Evolutionary conservation across 2,888 invertebrate species (phyloP).

Genomic region (Lacanobia wlatinum): DNA sequence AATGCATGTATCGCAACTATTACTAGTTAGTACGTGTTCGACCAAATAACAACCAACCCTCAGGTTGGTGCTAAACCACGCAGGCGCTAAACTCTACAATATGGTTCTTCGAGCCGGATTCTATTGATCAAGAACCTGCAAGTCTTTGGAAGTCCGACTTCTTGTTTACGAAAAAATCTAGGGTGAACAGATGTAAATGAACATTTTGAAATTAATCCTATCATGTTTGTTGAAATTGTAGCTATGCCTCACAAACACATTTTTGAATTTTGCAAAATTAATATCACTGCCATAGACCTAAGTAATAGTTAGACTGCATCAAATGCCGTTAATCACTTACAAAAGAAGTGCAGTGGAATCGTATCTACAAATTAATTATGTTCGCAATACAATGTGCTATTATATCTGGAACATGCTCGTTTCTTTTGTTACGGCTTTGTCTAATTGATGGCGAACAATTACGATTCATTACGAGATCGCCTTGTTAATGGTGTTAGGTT

Average conservation of each 20-base stretch:
- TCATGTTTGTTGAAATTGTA: too few relatives aligned
- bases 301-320: conserved; percentile 31
- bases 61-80: too few relatives aligned
- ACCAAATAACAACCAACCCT: too few relatives aligned
- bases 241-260: background rate
- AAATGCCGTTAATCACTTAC: conserved; percentile 38
- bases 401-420: conserved; percentile 49
- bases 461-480: conserved; percentile 57
- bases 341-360: conserved; percentile 43
- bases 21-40: too few relatives aligned
- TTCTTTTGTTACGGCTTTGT: conserved; percentile 50
- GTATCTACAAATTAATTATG: conserved; percentile 57
- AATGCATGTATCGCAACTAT: too few relatives aligned
- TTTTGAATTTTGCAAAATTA: background rate
- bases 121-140: too few relatives aligned
- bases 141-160: too few relatives aligned
- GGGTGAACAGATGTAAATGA: too few relatives aligned
- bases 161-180: too few relatives aligned
- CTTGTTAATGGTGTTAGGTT: conserved; percentile 26
- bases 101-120: too few relatives aligned
- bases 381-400: conserved; percentile 62
- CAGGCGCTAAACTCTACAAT: too few relatives aligned
- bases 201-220: too few relatives aligned
- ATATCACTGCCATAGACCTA: background rate
- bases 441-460: conserved; percentile 50